Evolutionary conservation across 2,888 invertebrate genomes (phyloP).

Genomic region (Pterostichus madidus): DNA sequence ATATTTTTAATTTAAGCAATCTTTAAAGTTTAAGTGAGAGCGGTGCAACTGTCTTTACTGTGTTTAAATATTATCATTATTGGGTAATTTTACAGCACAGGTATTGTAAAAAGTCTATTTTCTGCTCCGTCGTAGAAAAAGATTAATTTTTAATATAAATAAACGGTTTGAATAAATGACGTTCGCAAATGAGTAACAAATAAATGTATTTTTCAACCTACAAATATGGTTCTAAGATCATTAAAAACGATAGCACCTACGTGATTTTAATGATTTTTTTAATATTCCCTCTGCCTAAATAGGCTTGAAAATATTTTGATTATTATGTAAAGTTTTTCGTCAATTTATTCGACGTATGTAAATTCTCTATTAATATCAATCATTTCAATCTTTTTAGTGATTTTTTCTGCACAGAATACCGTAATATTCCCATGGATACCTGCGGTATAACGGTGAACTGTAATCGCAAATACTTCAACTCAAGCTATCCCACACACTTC

Average conservation of each 20-base stretch:
- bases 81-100: no score
- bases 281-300: slow-evolving; percentile 1
- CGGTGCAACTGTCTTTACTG: no score
- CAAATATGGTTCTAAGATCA: slow-evolving; percentile 7
- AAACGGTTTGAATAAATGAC: no score
- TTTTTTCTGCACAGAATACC: slow-evolving; percentile 34
- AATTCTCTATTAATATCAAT: slow-evolving; percentile 20
- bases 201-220: background rate
- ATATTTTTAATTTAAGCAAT: no score
- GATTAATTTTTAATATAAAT: no score
- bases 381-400: slow-evolving; percentile 9
- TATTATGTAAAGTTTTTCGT: slow-evolving; percentile 15
- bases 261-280: background rate
- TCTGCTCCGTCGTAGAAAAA: no score
- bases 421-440: slow-evolving; percentile 33
- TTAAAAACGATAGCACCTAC: slow-evolving; percentile 1
- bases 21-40: no score
- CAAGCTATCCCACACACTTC: slow-evolving; percentile 22
- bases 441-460: slow-evolving; percentile 28
- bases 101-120: no score
- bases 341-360: slow-evolving; percentile 4
- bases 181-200: no score
- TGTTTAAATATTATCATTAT: no score
- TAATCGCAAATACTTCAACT: slow-evolving; percentile 24
- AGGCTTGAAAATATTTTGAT: background rate